These are phyloP conservation scores for Brachionus sp. DNA, from an alignment of 1,140 invertebrate species.

Conservation along the genomic window DNA sequence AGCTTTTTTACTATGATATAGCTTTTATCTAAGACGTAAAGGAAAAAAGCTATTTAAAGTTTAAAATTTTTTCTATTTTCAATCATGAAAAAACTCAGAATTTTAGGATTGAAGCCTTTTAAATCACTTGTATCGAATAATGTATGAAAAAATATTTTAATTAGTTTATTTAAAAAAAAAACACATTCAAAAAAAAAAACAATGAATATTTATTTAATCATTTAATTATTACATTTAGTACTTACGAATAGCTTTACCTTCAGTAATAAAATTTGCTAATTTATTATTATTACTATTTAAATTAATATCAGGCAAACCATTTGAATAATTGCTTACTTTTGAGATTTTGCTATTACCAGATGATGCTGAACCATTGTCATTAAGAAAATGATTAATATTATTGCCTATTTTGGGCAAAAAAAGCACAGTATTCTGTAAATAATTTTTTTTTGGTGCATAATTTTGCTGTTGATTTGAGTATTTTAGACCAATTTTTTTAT, in stretches of 20 bases:
- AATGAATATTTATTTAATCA: not conserved
- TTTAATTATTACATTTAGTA: slow-evolving; percentile 3
- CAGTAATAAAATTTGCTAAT: not conserved
- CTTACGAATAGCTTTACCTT: not conserved
- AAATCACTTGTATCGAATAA: not conserved
- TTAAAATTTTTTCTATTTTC: too few relatives aligned
- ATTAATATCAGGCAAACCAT: slow-evolving; percentile 2
- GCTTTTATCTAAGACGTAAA: too few relatives aligned
- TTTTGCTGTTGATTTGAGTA: not conserved
- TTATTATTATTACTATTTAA: slow-evolving; percentile 14
- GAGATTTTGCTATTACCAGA: not conserved
- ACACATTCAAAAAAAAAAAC: not conserved
- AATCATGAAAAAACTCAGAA: too few relatives aligned
- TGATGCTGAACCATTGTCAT: not conserved
- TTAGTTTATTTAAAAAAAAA: slow-evolving; percentile 13
- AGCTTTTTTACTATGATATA: too few relatives aligned
- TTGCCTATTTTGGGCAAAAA: not conserved
- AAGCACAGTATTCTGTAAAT: not conserved
- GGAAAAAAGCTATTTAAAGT: too few relatives aligned
- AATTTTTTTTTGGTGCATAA: slow-evolving; percentile 1
- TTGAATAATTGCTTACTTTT: slow-evolving; percentile 8
- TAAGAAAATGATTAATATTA: not conserved
- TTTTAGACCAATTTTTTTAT: not conserved
- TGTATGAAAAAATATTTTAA: not conserved
- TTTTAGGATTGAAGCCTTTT: not conserved